Evolutionary conservation across 2,113 vertebrate genomes (phyloP), one percentile per base, ranked within the genome.

Genomic region (Lates calcarifer): DNA sequence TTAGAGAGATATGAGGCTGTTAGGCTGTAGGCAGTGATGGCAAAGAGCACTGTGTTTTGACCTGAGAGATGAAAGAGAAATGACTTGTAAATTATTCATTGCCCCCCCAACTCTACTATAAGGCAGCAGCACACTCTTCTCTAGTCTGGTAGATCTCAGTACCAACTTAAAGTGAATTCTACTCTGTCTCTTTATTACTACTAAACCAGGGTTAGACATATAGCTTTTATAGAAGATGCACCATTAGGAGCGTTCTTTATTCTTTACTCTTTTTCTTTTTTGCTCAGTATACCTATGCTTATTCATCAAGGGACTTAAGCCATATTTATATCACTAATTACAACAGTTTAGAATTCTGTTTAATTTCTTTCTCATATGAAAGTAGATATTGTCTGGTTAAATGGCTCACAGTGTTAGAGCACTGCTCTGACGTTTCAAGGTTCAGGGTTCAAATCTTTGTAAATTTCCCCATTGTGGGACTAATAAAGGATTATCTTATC

Each of bases 41-140:
- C 67, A 73, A 73, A 77, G 77, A 79, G 76, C 60, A 56, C 74
- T 63, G 61, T 67, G 64, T 80, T 89, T 74, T 83, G 67, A 87
- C 72, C 65, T 65, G 18, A 64, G 56, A 85, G 81, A 92, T 92
- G 73, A 90, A 91, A 91, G 81, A 81, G 77, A 85, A 90, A 90
- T 78, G 4, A 70, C 70, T 79, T 67, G 33, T 86, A 78, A 88
- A 90, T 90, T 81, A 87, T 91, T 87, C 68, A 89, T 66, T 51
- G 13, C 62, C 75, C 45, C 73, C 51, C 71, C 77, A 28, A 57
- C 78, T 56, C 51, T 71, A 53, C 55, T 66, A 53, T 41, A 77
- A 87, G 63, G 72, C 26, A 84, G 49, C 26, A 58, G 22, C n/a
- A 18, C 53, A 43, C 58, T 66, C 56, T 53, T 22, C 43, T 45